A percentile compares a stretch with the other conserved stretches of the same genome.
These are phyloP conservation scores for Caradrina clavipalpis DNA, from an alignment of 2,888 invertebrate species.

Conservation along the genomic window DNA sequence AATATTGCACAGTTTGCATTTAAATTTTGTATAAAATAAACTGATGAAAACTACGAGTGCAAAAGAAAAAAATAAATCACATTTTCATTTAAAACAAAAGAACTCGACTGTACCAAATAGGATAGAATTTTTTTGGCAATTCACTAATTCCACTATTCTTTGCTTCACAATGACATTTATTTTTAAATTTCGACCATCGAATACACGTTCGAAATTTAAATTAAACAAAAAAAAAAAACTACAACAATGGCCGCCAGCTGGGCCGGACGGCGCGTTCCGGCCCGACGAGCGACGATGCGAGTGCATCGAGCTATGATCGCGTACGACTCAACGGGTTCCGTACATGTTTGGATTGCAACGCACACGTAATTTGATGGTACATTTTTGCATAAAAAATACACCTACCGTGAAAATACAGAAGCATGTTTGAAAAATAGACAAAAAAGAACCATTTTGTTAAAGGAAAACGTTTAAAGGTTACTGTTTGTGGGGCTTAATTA, in stretches of 20 bases:
- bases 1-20: conserved; percentile 9
- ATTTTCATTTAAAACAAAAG: conserved; percentile 23
- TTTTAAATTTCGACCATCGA: conserved; percentile 60
- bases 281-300: conserved; percentile 72
- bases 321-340: conserved; percentile 55
- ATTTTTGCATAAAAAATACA: conserved; percentile 38
- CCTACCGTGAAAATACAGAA: conserved; percentile 5
- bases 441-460: neutral
- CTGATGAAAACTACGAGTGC: neutral
- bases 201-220: conserved; percentile 65
- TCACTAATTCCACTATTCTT: conserved; percentile 48
- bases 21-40: conserved; percentile 14
- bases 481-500: conserved; percentile 12
- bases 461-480: conserved; percentile 15
- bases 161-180: conserved; percentile 44
- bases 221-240: conserved; percentile 56
- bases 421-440: conserved; percentile 17
- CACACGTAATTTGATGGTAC: conserved; percentile 50
- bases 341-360: conserved; percentile 51
- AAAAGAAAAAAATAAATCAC: neutral
- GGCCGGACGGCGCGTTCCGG: conserved; percentile 74
- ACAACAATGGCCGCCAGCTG: conserved; percentile 67
- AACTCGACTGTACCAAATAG: conserved; percentile 20
- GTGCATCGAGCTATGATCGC: conserved; percentile 72
- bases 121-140: conserved; percentile 29